Base-by-base conservation (phyloP, 1,140 invertebrate genomes). In the Cyphomyrmex costatus region DNA sequence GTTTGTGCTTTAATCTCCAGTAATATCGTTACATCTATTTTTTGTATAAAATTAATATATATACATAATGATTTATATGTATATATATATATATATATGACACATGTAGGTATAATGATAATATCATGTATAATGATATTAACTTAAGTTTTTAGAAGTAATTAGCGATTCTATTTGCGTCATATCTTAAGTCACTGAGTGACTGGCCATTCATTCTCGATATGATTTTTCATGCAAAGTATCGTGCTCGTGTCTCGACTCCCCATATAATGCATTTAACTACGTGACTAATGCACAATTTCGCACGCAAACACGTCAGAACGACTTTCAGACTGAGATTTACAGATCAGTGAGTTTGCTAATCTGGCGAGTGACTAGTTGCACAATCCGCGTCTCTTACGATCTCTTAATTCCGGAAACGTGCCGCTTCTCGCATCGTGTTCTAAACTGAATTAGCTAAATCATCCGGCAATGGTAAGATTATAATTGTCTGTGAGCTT, bases 301-400 rank as follows among this genome's bases (percentile, higher is more conserved):
- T 82, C n/a, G 51, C 36, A 53, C 58, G 33, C 6, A 84, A 19
- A 63, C 16, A 42, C 7, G 36, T 14, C 4, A n/a, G 49, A 84
- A 78, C 73, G 33, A 85, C 82, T 85, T 85, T 77, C 73, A 56
- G 60, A 8, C 30, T 65, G 60, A 85, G 42, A 76, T 76, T 85
- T 85, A 63, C 60, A 77, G 61, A 85, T 85, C 60, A 66, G 70
- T 78, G 82, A 51, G 33, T 85, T 85, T 51, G 61, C 76, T 85
- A 85, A 63, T 63, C 56, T 56, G 36, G 21, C 19, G 42, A 46
- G n/a, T 6, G 66, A n/a, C 70, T 33, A 19, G 46, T 84, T 76
- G 30, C 73, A 65, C 60, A 78, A 85, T 85, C 42, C n/a, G 30
- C 42, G 68, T 14, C 10, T n/a, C 33, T 65, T 27, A 19, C 56